Percentiles rank a stretch among this genome's conserved stretches.
phyloP scores from a whole-genome alignment of 2,113 vertebrate genomes.

The Tragulus kanchil region DNA sequence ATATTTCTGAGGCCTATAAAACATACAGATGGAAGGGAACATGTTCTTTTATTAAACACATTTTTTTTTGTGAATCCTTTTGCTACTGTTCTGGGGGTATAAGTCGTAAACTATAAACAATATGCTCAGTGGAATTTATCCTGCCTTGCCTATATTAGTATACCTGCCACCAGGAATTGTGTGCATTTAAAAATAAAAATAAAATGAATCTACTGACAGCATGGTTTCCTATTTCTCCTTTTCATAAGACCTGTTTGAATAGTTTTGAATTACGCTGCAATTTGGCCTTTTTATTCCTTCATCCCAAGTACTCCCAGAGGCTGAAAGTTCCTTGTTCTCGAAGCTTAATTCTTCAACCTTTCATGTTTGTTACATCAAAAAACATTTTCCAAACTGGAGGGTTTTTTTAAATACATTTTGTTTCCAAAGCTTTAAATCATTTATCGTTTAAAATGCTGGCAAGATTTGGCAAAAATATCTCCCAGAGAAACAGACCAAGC shows the following conservation, averaged over 20 bases:
- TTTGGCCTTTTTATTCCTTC: not conserved
- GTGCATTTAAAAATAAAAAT: slow-evolving; percentile 17
- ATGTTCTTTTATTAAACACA: slow-evolving; percentile 64
- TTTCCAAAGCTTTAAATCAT: slow-evolving; percentile 61
- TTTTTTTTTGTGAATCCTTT: slow-evolving; percentile 32
- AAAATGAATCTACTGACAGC: not conserved
- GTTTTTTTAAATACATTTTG: slow-evolving; percentile 15
- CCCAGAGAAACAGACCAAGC: slow-evolving; percentile 1
- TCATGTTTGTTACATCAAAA: slow-evolving; percentile 18
- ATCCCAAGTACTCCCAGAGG: not conserved
- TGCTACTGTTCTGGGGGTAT: not conserved
- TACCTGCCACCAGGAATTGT: not conserved
- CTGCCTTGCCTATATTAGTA: not conserved
- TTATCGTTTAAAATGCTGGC: slow-evolving; percentile 76
- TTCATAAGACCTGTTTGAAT: not conserved
- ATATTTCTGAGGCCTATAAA: slow-evolving; percentile 55
- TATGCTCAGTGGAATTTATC: not conserved
- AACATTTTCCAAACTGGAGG: slow-evolving; percentile 26
- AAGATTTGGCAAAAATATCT: slow-evolving; percentile 50
- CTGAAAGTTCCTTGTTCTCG: not conserved
- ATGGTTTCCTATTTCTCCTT: not conserved
- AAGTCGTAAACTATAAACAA: slow-evolving; percentile 18
- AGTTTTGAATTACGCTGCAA: slow-evolving; percentile 10
- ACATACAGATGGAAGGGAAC: not conserved
- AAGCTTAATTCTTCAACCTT: not conserved